Percentiles rank a stretch among this genome's conserved stretches.
These are phyloP conservation scores for Artemia franciscana DNA, from an alignment of 1,140 invertebrate genomes.

Conservation along the genomic window DNA sequence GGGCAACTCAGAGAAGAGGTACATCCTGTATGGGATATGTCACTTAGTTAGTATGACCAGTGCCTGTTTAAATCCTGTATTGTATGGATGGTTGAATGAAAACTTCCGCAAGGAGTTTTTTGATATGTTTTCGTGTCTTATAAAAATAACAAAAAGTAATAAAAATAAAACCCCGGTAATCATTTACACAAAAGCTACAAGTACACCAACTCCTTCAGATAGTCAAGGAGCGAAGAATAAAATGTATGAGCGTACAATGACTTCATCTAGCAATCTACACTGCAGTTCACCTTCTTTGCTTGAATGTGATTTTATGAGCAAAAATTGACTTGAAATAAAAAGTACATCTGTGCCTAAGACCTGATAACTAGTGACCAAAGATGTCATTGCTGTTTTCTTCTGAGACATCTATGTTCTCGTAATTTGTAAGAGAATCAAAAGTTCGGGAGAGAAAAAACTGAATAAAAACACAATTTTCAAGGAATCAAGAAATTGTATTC, in stretches of 20 bases:
- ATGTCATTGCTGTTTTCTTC: no score
- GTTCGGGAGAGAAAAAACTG: no score
- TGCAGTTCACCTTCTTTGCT: no score
- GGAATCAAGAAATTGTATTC: no score
- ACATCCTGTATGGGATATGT: slow-evolving; percentile 46
- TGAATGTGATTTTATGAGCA: no score
- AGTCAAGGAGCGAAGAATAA: background rate
- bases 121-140: slow-evolving; percentile 17
- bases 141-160: background rate
- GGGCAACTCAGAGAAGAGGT: slow-evolving; percentile 27
- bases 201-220: background rate
- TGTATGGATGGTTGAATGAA: slow-evolving; percentile 40
- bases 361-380: no score
- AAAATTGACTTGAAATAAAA: no score
- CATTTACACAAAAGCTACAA: background rate
- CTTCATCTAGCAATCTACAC: no score
- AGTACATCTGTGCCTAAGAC: no score
- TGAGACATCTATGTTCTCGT: no score
- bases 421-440: no score
- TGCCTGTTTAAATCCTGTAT: slow-evolving; percentile 59
- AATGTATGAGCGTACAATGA: background rate
- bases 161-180: background rate
- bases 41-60: slow-evolving; percentile 62
- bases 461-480: no score
- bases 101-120: slow-evolving; percentile 33